These are phyloP conservation scores for Diaphora mendica DNA, from an alignment of 2,888 invertebrate genomes.

Conservation along the genomic window DNA sequence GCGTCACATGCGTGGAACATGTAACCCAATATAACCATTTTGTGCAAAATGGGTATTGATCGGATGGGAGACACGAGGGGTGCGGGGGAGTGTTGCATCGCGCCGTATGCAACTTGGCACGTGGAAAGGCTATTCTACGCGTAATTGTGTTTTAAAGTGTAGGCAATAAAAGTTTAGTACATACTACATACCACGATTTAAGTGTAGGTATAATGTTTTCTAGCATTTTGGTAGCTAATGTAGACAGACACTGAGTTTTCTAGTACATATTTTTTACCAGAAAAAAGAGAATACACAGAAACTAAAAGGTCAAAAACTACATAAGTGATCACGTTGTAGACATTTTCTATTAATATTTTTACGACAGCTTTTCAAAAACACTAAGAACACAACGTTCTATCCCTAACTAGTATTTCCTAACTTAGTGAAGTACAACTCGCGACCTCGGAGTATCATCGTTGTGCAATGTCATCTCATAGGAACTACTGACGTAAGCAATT, in stretches of 20 bases:
- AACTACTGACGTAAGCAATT: no score
- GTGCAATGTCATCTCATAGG: no score
- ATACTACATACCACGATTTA: conserved; percentile 34
- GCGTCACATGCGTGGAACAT: conserved; percentile 31
- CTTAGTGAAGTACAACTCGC: background rate
- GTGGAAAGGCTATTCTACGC: conserved; percentile 28
- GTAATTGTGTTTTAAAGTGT: conserved; percentile 39
- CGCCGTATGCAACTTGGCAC: conserved; percentile 30
- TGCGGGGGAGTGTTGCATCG: conserved; percentile 36
- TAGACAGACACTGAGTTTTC: background rate
- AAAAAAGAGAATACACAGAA: background rate
- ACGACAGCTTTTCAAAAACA: background rate
- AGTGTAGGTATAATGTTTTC: background rate
- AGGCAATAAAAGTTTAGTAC: conserved; percentile 39
- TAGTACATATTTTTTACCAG: background rate
- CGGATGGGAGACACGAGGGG: conserved; percentile 37
- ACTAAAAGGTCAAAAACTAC: background rate
- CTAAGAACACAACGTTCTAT: background rate
- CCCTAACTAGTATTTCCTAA: background rate
- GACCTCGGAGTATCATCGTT: no score
- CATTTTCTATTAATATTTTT: no score
- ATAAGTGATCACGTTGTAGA: background rate
- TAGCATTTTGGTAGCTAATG: background rate
- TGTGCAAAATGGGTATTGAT: conserved; percentile 55
- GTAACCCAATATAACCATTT: conserved; percentile 49